Conservation (phyloP, 2,888 invertebrate genomes). For the Dicyrtoma fusca region DNA sequence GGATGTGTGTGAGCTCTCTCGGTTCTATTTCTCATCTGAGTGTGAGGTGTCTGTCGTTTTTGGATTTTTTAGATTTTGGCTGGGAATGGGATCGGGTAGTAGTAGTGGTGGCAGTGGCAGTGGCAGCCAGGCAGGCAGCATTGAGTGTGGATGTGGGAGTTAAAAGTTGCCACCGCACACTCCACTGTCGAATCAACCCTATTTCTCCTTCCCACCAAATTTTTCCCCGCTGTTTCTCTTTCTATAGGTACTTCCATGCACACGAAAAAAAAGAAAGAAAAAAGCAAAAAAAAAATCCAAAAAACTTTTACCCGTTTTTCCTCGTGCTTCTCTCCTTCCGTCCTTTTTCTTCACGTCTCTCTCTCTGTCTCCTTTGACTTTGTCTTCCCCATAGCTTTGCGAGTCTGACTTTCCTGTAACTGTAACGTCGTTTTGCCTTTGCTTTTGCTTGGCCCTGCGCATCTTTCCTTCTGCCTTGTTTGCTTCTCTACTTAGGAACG, state of each 20-base stretch:
- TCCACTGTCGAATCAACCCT: background rate
- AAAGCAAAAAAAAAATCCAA: no score
- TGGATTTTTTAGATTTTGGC: conserved; percentile 8
- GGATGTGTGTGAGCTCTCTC: background rate
- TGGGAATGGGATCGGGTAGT: background rate
- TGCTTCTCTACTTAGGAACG: background rate
- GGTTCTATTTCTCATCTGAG: background rate
- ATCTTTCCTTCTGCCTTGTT: background rate
- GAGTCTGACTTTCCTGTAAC: background rate
- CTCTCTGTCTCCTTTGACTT: background rate
- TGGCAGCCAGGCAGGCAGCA: no score
- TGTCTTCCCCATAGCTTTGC: background rate
- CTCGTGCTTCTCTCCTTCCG: background rate
- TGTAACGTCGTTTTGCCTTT: background rate
- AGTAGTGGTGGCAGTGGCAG: no score
- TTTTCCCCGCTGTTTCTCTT: conserved; percentile 4
- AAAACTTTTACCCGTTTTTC: background rate
- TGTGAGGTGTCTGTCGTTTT: background rate
- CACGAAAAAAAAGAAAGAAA: no score
- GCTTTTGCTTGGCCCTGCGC: background rate
- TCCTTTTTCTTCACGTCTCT: background rate
- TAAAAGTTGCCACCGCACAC: no score
- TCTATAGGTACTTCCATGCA: background rate
- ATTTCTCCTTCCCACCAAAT: background rate
- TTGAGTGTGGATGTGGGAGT: no score